Evolutionary conservation across 2,113 vertebrate genomes (phyloP), one percentile per base, ranked within the genome.

Genomic region (Saccopteryx leptura): DNA sequence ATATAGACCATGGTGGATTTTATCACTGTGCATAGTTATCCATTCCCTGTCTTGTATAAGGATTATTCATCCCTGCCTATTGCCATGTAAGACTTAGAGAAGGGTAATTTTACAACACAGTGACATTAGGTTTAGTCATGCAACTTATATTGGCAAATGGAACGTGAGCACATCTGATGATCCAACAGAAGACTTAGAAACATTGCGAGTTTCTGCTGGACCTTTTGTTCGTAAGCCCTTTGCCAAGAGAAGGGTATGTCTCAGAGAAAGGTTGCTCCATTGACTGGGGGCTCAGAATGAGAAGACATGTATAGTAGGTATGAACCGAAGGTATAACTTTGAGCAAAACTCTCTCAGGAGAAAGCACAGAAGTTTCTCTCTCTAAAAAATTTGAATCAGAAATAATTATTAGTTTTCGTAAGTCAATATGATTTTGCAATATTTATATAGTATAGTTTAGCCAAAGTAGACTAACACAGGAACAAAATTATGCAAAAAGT

Each of bases 361-460:
- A 88, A 56, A 63, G 17, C n/a, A 63, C 12, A 58, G 48, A 91
- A 76, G 33, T 9, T 80, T n/a, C n/a, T n/a, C n/a, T n/a, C n/a
- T n/a, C n/a, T n/a, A n/a, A n/a, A n/a, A n/a, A 56, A 69, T 26
- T 88, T 76, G 68, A 88, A 52, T 81, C 54, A 71, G n/a, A 83
- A 91, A 87, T 68, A 72, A 13, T 9, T n/a, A 68, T n/a, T 91
- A 28, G 7, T 82, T 94, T 82, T 87, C 52, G 68, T 66, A 66
- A 81, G 61, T 65, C 28, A 82, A 12, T 81, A 81, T 7, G 9
- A 63, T 31, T 61, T 58, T 83, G 6, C 60, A 81, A 52, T 52
- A 58, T 39, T 60, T 60, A 39, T 28, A 11, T 33, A 69, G 54
- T 4, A 63, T 52, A 80, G 66, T 21, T 26, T 33, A 91, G 26